Conservation (phyloP, 2,888 invertebrate species). For the Lymantria dispar region DNA sequence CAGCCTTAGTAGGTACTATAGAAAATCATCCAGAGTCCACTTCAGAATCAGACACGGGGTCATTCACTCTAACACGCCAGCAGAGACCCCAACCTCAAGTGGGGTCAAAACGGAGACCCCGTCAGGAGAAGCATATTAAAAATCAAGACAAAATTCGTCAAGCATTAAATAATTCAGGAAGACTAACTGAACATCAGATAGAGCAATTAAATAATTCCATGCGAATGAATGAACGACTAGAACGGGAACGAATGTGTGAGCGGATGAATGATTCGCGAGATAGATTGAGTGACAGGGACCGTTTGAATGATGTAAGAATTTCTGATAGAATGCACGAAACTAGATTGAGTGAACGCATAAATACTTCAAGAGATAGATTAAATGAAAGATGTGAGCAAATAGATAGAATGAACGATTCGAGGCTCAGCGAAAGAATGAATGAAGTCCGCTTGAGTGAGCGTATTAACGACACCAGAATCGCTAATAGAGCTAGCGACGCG, state of each 20-base stretch:
- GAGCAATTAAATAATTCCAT: conserved; percentile 49
- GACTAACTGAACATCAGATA: conserved; percentile 44
- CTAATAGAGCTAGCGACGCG: conserved; percentile 30
- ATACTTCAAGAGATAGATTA: conserved; percentile 25
- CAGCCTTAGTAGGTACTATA: conserved; percentile 74
- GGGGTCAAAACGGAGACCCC: conserved; percentile 64
- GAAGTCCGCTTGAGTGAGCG: conserved; percentile 15
- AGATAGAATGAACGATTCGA: conserved; percentile 22
- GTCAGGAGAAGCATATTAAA: conserved; percentile 62
- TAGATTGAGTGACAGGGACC: conserved; percentile 12
- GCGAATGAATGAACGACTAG: conserved; percentile 39
- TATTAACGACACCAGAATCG: conserved; percentile 13
- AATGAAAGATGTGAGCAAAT: conserved; percentile 18
- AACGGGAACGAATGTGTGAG: conserved; percentile 28
- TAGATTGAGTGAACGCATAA: conserved; percentile 24
- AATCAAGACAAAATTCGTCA: conserved; percentile 56
- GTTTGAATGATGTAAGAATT: conserved; percentile 26
- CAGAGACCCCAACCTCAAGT: conserved; percentile 72
- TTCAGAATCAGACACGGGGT: conserved; percentile 73
- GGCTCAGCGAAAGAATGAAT: conserved; percentile 18
- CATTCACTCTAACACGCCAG: conserved; percentile 69
- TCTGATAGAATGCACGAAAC: conserved; percentile 20
- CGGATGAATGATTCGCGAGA: conserved; percentile 26
- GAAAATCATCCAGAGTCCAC: conserved; percentile 77
- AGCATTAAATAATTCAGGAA: conserved; percentile 38